Conservation (phyloP, 2,797 vertebrate species). For the Liasis olivaceus region DNA sequence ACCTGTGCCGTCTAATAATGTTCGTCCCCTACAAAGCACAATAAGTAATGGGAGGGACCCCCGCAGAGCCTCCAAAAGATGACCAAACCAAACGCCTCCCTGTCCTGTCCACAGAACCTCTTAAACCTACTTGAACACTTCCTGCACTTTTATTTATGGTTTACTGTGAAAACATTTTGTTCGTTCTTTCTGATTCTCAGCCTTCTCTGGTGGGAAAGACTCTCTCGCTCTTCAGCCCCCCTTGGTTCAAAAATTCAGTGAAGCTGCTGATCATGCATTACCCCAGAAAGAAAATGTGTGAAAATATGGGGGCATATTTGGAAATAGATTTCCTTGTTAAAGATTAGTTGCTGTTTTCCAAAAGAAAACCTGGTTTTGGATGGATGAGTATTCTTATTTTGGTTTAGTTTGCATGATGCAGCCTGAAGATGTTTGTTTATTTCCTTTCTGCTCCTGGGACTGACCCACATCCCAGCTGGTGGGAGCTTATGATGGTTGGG, state of each 20-base stretch:
- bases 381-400: conserved; percentile 40
- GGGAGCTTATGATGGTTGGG: conserved; percentile 33
- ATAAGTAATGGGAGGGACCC: conserved; percentile 97
- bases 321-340: not conserved
- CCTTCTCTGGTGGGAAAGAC: conserved; percentile 63
- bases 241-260: conserved; percentile 36
- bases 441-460: conserved; percentile 46
- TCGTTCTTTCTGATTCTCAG: conserved; percentile 53
- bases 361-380: conserved; percentile 49
- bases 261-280: conserved; percentile 43
- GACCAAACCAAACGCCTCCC: conserved; percentile 75
- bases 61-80: conserved; percentile 95
- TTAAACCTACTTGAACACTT: conserved; percentile 94
- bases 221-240: conserved; percentile 52
- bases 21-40: conserved; percentile 80
- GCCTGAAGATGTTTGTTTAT: conserved; percentile 67
- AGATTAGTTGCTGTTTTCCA: conserved; percentile 40
- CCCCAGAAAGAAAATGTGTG: conserved; percentile 36
- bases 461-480: conserved; percentile 48
- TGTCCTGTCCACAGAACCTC: conserved; percentile 75
- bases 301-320: conserved; percentile 50
- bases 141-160: conserved; percentile 91
- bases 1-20: conserved; percentile 56
- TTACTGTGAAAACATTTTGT: conserved; percentile 77
- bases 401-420: conserved; percentile 49